Conservation (phyloP, 2,888 invertebrate genomes). For the Eustalomyia histrio region DNA sequence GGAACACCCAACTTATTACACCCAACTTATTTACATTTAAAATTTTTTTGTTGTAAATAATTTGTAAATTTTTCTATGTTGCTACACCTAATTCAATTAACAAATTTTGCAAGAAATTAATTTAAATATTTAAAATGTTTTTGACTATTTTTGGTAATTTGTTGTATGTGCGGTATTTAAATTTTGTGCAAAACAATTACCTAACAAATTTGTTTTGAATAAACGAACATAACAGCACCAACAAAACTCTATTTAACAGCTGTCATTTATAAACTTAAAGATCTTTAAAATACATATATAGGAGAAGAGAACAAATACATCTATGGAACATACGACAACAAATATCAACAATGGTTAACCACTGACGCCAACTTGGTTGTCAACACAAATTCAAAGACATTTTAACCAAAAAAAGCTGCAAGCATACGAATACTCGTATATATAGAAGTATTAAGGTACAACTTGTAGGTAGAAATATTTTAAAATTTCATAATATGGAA, state of each 20-base stretch:
- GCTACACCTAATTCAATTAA: constrained; percentile 38
- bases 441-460: not conserved
- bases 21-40: too few species aligned
- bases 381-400: constrained; percentile 62
- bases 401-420: constrained; percentile 38
- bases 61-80: too few species aligned
- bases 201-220: constrained; percentile 35
- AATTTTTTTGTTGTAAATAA: too few species aligned
- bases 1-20: too few species aligned
- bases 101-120: constrained; percentile 52
- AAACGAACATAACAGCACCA: not conserved
- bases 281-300: not conserved
- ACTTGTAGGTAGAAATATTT: too few species aligned
- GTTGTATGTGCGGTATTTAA: not conserved
- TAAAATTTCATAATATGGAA: too few species aligned
- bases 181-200: constrained; percentile 21
- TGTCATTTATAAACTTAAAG: constrained; percentile 49
- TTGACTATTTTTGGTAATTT: constrained; percentile 47
- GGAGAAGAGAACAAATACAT: not conserved
- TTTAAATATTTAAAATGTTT: constrained; percentile 40
- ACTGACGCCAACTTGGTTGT: constrained; percentile 64
- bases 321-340: constrained; percentile 10
- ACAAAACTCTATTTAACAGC: constrained; percentile 52
- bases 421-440: too few species aligned
- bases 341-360: constrained; percentile 49